These are phyloP conservation scores for Spea multiplicata DNA, from an alignment of 2,113 vertebrate genomes.

Conservation along the genomic window DNA sequence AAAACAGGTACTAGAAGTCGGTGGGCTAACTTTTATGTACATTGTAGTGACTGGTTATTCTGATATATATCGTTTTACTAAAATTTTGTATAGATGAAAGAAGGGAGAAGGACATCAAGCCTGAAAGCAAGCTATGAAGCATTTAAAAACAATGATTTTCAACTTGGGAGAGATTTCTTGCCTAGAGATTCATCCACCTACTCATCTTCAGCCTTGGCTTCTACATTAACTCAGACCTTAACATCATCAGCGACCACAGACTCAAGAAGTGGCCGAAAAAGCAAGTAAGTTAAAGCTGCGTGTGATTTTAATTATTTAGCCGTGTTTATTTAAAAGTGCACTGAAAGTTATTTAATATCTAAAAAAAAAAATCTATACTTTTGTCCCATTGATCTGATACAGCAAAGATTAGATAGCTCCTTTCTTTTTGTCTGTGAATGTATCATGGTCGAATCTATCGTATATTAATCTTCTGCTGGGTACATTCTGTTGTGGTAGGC, in stretches of 20 bases:
- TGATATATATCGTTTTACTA: not conserved
- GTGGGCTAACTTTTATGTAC: not conserved
- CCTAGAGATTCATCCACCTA: constrained; percentile 80
- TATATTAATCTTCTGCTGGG: too few species aligned
- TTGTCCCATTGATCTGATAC: too few species aligned
- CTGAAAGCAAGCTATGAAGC: constrained; percentile 97
- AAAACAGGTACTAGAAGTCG: too few species aligned
- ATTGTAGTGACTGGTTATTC: not conserved
- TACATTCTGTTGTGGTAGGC: too few species aligned
- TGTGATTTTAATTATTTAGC: too few species aligned
- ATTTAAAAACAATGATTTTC: constrained; percentile 98
- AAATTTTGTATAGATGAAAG: constrained; percentile 85
- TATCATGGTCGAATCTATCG: too few species aligned
- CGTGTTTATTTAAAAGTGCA: too few species aligned
- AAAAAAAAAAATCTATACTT: too few species aligned
- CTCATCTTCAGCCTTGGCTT: constrained; percentile 88
- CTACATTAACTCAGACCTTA: constrained; percentile 90
- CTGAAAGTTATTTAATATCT: too few species aligned
- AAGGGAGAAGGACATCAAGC: constrained; percentile 91
- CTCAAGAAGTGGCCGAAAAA: constrained; percentile 89
- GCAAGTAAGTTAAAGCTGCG: constrained; percentile 77
- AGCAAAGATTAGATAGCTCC: too few species aligned
- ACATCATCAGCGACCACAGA: constrained; percentile 76
- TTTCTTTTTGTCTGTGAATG: too few species aligned
- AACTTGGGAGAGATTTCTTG: constrained; percentile 88